Base-by-base conservation (phyloP, 2,797 vertebrate species). In the Heteromormyrus szaboi region DNA sequence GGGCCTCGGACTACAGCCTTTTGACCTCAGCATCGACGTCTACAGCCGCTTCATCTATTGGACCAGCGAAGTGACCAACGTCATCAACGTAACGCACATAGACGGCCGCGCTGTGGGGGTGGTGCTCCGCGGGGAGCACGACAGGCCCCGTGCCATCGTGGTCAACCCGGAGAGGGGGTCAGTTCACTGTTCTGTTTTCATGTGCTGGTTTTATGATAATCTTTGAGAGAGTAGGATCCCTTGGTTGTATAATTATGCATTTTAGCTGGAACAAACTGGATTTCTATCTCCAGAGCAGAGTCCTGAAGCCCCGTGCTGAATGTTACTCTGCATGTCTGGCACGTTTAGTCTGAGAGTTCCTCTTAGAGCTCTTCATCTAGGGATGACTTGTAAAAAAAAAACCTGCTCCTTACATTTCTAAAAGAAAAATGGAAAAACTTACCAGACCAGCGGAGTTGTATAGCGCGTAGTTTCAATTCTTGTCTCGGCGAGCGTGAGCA, bases 31-130 rank as follows among this genome's bases (percentile, higher is more conserved):
- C 95, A 98, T 99, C 85, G 98, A 99, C 94, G 96, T 99, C 95
- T 99, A 97, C 94, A 99, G 98, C 94, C 98, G 98, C 91, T 98
- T 98, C 91, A 98, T 99, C 96, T 99, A 99, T 94, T 99, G 98
- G 98, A 99, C 98, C 92, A 99, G 97, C 0, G 98, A 99, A 93
- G 97, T 97, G 83, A 98, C 98, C 91, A 99, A 99, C 59, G 98
- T 98, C 88, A 98, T 99, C 93, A 99, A 99, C 0, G 98, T 99
- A 17, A 99, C 98, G 0, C 96, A 95, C 17, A 95, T 96, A 0
- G 98, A 99, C 89, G 98, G 98, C 17, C 96, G 95, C 88, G 90
- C 97, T 0, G 94, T 99, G 44, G 98, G 98, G n/a, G 97, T 99
- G 90, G 98, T 99, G 29, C 95, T 99, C 87, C 95, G 94, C 17